Evolutionary conservation across 2,113 vertebrate genomes (phyloP), one percentile per base, ranked within the genome.

Genomic region (Nycticorax nycticorax): DNA sequence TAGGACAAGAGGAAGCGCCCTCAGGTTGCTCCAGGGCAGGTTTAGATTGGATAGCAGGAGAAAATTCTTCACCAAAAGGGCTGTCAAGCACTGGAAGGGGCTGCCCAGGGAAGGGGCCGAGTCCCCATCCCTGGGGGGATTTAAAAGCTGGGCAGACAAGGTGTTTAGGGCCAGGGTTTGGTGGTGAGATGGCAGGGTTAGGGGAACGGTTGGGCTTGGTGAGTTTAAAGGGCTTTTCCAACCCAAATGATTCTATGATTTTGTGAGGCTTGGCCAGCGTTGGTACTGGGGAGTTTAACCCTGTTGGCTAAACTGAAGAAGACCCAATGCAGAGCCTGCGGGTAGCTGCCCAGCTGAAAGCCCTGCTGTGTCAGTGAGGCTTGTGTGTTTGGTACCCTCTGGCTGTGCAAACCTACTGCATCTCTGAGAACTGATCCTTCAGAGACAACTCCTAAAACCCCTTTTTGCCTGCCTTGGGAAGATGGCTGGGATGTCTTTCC

Each of bases 361-460:
- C 22, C 8, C 8, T 33, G 12, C 39, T 3, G 1, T 13, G 6
- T 48, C 10, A 0, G 4, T 41, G 43, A 32, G 77, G 7, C 39
- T 74, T 57, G 9, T 33, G 35, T 71, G 27, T 35, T 57, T 53
- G 20, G 6, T 4, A 4, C n/a, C 56, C 3, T 32, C 33, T 60
- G 17, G 28, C 41, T 33, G 15, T 48, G 14, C 26, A 32, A 93
- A 43, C n/a, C 16, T 45, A 39, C 11, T 13, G 56, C 8, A 4
- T 9, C 12, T 90, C 39, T 17, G 13, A 56, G 56, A 60, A 24
- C 1, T 72, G 33, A 22, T 62, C 22, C 27, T 48, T 92, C 24
- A 62, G 77, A 87, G 32, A 18, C n/a, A 56, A 6, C 47, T 83
- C 22, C 24, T 75, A 22, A 50, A 62, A 80, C 32, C 74, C 14